Evolutionary conservation across 2,888 invertebrate species (phyloP).

Genomic region (Aporophyla lueneburgensis): DNA sequence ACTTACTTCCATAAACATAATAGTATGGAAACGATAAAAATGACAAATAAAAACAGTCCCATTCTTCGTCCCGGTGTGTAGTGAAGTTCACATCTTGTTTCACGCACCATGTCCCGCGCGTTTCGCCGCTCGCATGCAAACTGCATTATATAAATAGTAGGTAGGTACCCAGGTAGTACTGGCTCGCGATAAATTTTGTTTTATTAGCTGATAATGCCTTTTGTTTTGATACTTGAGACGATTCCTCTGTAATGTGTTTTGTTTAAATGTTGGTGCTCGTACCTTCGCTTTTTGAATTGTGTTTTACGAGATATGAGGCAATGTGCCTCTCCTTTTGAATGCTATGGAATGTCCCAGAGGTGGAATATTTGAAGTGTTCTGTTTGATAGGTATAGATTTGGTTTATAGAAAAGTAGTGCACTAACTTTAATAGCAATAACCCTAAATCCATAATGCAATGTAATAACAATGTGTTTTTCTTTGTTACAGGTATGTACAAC

Average conservation of each 20-base stretch:
- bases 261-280: conserved; percentile 36
- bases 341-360: background rate
- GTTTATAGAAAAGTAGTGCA: background rate
- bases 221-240: conserved; percentile 36
- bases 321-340: background rate
- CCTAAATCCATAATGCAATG: too few species aligned
- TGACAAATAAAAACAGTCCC: background rate
- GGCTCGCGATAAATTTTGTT: conserved; percentile 49
- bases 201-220: conserved; percentile 58
- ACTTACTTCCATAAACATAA: background rate
- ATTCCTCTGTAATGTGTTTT: conserved; percentile 36
- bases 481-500: conserved; percentile 50
- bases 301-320: background rate
- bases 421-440: background rate
- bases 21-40: background rate
- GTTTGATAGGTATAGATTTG: background rate
- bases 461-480: background rate
- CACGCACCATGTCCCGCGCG: conserved; percentile 62
- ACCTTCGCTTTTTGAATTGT: conserved; percentile 2
- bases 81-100: conserved; percentile 61
- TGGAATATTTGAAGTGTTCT: background rate
- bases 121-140: conserved; percentile 65
- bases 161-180: conserved; percentile 6
- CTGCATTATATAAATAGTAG: conserved; percentile 50
- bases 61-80: conserved; percentile 46